A percentile compares a stretch with the other conserved stretches of the same genome.
Evolutionary conservation across 2,113 vertebrate genomes (phyloP).

Genomic region (Irena cyanogastra): DNA sequence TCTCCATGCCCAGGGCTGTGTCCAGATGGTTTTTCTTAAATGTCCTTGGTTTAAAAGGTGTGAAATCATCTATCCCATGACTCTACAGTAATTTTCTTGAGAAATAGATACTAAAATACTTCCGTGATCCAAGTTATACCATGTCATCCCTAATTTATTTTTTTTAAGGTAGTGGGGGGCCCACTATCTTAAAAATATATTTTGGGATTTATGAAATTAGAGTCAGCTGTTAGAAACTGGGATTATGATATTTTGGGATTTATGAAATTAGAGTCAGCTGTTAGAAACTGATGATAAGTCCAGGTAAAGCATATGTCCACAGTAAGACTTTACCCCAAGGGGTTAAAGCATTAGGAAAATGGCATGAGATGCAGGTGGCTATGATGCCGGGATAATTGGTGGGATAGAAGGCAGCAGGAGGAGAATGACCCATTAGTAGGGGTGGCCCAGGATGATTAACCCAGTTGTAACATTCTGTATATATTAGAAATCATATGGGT

Average conservation of each 20-base stretch:
- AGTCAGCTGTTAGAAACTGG: no score
- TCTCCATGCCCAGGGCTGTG: background rate
- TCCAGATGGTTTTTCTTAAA: background rate
- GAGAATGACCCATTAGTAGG: background rate
- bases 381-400: background rate
- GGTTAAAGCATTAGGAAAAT: background rate
- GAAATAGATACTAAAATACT: background rate
- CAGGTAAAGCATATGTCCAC: background rate
- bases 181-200: no score
- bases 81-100: background rate
- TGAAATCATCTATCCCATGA: background rate
- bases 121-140: background rate
- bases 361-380: background rate
- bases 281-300: background rate
- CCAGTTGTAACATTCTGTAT: background rate
- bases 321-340: background rate
- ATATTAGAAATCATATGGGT: background rate
- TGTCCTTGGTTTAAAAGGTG: background rate
- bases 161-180: accelerated
- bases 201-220: background rate
- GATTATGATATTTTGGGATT: background rate
- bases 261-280: background rate
- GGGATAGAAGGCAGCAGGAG: background rate
- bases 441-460: background rate
- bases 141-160: background rate